phyloP scores from a whole-genome alignment of 2,888 invertebrate genomes.

The Eristalis arbustorum region DNA sequence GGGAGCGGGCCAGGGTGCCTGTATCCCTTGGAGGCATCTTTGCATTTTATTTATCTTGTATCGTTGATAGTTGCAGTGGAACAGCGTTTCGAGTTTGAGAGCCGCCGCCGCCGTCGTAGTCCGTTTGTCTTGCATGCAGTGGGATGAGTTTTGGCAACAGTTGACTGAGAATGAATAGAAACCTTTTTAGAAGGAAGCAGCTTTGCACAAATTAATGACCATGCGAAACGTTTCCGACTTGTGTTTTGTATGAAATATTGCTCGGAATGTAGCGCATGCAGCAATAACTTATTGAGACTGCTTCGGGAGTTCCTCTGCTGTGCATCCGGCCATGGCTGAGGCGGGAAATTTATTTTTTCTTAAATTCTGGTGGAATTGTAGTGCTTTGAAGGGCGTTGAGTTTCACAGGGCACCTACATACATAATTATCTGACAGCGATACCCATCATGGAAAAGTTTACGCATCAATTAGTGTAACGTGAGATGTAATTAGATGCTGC shows the following conservation, averaged over 20 bases:
- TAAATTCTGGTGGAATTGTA: neutral
- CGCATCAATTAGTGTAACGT: neutral
- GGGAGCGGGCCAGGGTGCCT: constrained; percentile 3
- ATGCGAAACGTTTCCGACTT: constrained; percentile 2
- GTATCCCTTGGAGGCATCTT: constrained; percentile 28
- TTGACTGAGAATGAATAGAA: constrained; percentile 11
- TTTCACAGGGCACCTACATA: neutral
- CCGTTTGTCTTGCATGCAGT: neutral
- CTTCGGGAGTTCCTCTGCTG: neutral
- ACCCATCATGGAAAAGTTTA: neutral
- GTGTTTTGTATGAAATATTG: neutral
- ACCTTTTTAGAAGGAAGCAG: constrained; percentile 3
- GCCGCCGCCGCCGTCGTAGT: neutral
- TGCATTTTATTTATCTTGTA: constrained; percentile 36
- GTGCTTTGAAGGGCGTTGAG: neutral
- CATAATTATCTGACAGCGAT: neutral
- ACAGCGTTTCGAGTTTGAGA: constrained; percentile 11
- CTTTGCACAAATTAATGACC: constrained; percentile 12
- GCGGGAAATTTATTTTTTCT: neutral
- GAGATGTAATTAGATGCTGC: neutral
- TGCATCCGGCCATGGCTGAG: neutral
- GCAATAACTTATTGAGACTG: neutral
- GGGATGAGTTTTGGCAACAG: constrained; percentile 44
- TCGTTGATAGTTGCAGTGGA: constrained; percentile 36
- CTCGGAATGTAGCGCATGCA: neutral